phyloP scores from a whole-genome alignment of 2,113 vertebrate species.

The Gnathonemus longibarbis region DNA sequence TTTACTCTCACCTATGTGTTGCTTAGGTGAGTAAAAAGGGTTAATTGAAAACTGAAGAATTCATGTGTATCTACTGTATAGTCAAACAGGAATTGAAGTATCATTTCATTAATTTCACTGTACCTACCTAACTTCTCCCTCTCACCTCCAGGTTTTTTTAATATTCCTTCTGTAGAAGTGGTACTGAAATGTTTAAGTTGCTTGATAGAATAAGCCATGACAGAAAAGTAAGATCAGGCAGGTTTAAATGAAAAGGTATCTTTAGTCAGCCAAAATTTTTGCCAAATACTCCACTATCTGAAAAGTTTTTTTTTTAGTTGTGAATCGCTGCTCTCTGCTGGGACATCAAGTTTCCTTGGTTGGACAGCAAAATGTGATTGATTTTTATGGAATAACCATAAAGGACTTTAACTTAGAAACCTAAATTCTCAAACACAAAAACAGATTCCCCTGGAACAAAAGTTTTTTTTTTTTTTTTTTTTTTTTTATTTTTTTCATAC shows the following conservation, averaged over 20 bases:
- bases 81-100: background rate
- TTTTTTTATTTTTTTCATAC: too few species aligned
- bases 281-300: background rate
- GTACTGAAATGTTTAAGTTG: background rate
- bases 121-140: background rate
- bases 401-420: slow-evolving; percentile 61
- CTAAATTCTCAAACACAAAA: slow-evolving; percentile 33
- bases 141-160: background rate
- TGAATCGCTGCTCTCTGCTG: background rate
- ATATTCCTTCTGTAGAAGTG: background rate
- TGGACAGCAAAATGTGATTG: slow-evolving; percentile 41
- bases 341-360: background rate
- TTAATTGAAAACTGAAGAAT: background rate
- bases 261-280: background rate
- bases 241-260: slow-evolving; percentile 16
- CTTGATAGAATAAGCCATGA: background rate
- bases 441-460: slow-evolving; percentile 40
- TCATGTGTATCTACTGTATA: background rate
- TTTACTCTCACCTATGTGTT: background rate
- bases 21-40: background rate
- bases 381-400: slow-evolving; percentile 48
- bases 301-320: background rate
- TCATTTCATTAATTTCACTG: background rate
- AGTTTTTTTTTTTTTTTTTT: background rate
- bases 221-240: background rate